Percentiles rank a stretch among this genome's conserved stretches.
These are phyloP conservation scores for Tipula vernalis DNA, from an alignment of 2,888 invertebrate genomes.

Conservation along the genomic window DNA sequence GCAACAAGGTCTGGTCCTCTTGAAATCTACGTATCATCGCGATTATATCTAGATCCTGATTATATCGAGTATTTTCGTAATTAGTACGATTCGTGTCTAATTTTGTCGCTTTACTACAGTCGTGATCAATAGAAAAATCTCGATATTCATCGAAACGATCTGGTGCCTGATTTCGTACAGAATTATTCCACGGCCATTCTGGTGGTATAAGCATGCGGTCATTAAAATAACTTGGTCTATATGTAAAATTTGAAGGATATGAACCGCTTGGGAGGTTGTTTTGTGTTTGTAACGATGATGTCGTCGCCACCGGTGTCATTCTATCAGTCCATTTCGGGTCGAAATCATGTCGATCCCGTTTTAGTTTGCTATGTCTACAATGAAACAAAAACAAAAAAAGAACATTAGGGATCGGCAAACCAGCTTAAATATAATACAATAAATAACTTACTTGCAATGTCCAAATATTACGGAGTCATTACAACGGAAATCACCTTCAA, in stretches of 20 bases:
- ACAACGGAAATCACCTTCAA: background rate
- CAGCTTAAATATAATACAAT: background rate
- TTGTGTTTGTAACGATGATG: background rate
- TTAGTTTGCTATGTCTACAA: background rate
- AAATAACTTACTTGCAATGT: background rate
- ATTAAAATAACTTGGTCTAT: background rate
- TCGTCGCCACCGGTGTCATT: background rate
- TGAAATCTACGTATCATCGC: constrained; percentile 21
- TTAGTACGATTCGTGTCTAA: background rate
- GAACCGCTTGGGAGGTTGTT: background rate
- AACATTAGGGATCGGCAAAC: no score
- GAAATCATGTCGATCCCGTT: background rate
- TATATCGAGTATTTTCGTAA: background rate
- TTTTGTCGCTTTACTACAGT: background rate
- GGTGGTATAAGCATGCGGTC: background rate
- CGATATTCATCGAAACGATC: background rate
- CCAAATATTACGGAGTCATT: background rate
- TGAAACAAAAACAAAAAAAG: no score
- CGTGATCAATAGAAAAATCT: background rate
- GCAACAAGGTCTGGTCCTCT: constrained; percentile 22
- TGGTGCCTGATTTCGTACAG: background rate
- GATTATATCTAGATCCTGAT: constrained; percentile 18
- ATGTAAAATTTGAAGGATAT: background rate
- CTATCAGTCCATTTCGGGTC: background rate
- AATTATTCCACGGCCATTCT: background rate